phyloP scores from a whole-genome alignment of 2,113 vertebrate species.

The Morone saxatilis region DNA sequence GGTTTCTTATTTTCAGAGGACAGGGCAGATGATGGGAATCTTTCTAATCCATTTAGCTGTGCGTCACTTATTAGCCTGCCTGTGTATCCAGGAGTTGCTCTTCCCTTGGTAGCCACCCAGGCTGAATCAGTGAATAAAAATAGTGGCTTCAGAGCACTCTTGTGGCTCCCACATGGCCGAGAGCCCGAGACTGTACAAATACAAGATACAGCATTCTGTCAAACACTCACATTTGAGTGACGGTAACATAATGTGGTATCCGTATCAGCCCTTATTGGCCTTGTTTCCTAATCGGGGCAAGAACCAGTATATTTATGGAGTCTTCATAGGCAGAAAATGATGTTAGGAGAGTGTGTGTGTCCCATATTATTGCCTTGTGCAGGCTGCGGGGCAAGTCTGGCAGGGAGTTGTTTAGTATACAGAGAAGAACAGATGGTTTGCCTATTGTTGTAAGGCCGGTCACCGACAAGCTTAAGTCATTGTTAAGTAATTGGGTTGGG shows the following conservation, averaged over 20 bases:
- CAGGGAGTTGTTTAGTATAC: slow-evolving; percentile 59
- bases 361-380: slow-evolving; percentile 47
- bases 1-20: neutral
- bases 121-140: slow-evolving; percentile 72
- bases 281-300: slow-evolving; percentile 48
- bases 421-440: slow-evolving; percentile 72
- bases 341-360: slow-evolving; percentile 19
- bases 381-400: slow-evolving; percentile 51
- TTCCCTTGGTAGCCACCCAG: slow-evolving; percentile 18
- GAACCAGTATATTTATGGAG: slow-evolving; percentile 52
- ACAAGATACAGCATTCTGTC: slow-evolving; percentile 41
- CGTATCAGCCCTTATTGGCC: slow-evolving; percentile 26
- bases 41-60: slow-evolving; percentile 52
- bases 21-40: slow-evolving; percentile 13
- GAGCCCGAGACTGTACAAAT: slow-evolving; percentile 32
- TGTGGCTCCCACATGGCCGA: slow-evolving; percentile 47
- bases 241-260: slow-evolving; percentile 48
- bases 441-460: slow-evolving; percentile 54
- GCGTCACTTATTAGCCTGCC: slow-evolving; percentile 24
- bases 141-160: slow-evolving; percentile 53
- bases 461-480: slow-evolving; percentile 59
- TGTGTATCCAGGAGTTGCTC: slow-evolving; percentile 26
- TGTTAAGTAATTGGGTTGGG: slow-evolving; percentile 56
- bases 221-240: slow-evolving; percentile 51
- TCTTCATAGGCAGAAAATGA: slow-evolving; percentile 34